Percentiles rank a stretch among this genome's conserved stretches.
Conservation (phyloP, 2,797 vertebrate genomes). For the Sylvilagus floridanus region DNA sequence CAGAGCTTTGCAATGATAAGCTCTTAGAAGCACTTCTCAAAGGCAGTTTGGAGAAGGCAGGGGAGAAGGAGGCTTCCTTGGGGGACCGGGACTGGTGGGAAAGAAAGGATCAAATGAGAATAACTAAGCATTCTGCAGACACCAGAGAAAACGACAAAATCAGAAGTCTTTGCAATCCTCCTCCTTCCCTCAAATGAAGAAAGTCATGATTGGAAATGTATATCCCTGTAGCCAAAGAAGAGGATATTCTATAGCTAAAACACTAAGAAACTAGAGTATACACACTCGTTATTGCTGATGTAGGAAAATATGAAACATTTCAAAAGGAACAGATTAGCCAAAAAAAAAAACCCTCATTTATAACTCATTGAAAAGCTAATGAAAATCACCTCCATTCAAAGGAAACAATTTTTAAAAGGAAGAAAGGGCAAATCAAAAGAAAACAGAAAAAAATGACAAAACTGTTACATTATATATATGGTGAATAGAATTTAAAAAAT, state of each 20-base stretch:
- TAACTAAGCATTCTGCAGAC: neutral
- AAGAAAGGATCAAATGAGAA: neutral
- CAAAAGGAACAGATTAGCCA: neutral
- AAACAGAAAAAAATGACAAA: neutral
- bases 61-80: neutral
- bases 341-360: neutral
- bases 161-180: neutral
- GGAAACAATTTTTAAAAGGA: neutral
- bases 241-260: neutral
- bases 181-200: neutral
- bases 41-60: neutral
- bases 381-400: neutral
- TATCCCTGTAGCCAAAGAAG: neutral
- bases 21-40: neutral
- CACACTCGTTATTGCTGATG: neutral
- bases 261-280: neutral
- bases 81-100: neutral
- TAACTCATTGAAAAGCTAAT: neutral
- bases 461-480: neutral
- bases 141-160: neutral
- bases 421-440: neutral
- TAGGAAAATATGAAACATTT: conserved; percentile 19
- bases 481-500: neutral
- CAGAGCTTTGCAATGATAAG: neutral
- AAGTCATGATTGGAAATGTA: neutral